These are phyloP conservation scores for Linepithema humile DNA, from an alignment of 1,140 invertebrate genomes.

Conservation along the genomic window DNA sequence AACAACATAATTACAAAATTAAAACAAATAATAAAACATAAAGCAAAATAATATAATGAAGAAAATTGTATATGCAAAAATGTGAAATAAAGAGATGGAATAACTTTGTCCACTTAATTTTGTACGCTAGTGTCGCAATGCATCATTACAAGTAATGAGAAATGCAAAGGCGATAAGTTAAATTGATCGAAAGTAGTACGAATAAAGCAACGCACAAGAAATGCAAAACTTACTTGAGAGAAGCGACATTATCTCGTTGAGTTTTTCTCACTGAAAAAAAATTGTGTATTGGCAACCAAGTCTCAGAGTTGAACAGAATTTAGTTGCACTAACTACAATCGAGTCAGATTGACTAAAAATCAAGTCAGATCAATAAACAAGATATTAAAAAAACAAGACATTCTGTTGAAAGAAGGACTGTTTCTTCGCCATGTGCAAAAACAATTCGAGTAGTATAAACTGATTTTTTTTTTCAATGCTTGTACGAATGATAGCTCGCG, in stretches of 20 bases:
- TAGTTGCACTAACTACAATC: no score
- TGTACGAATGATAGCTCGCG: conserved; percentile 34
- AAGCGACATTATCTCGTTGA: conserved; percentile 60
- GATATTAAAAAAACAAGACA: no score
- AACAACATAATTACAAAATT: no score
- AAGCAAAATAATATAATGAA: not conserved
- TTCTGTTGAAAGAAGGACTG: no score
- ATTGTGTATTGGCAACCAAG: no score
- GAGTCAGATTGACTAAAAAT: no score
- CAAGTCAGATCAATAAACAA: no score
- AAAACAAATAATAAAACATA: not conserved
- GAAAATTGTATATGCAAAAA: not conserved
- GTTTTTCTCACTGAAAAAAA: no score
- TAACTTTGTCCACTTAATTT: not conserved
- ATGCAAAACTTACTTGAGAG: conserved; percentile 62
- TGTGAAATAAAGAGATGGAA: not conserved
- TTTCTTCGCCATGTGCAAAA: no score
- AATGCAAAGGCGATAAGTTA: not conserved
- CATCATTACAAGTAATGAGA: not conserved
- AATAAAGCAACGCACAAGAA: not conserved
- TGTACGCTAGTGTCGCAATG: not conserved
- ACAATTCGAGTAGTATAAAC: no score
- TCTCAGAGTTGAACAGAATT: no score
- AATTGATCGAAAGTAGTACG: not conserved
- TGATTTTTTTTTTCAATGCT: no score